A percentile compares a stretch with the other conserved stretches of the same genome.
Conservation (phyloP, 2,888 invertebrate species). For the Diloba caeruleocephala region DNA sequence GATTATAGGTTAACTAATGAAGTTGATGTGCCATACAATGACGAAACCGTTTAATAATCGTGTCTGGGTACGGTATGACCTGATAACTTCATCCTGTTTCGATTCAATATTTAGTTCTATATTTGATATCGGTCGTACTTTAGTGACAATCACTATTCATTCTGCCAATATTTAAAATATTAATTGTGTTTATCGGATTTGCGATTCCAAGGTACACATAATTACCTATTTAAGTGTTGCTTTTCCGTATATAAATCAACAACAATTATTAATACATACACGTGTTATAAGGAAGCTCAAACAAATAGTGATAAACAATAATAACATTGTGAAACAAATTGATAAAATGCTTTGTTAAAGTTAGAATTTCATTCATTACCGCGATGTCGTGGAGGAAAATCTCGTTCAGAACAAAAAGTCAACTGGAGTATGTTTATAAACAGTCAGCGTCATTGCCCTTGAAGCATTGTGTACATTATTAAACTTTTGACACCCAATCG, state of each 20-base stretch:
- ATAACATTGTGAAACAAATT: constrained; percentile 1
- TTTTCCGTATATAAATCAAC: constrained; percentile 4
- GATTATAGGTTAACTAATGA: constrained; percentile 56
- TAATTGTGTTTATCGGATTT: constrained; percentile 16
- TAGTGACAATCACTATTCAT: too few species aligned
- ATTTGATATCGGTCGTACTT: constrained; percentile 24
- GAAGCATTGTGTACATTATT: constrained; percentile 42
- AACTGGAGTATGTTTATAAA: constrained; percentile 49
- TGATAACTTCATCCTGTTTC: constrained; percentile 51
- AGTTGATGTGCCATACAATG: constrained; percentile 38
- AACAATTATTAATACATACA: constrained; percentile 24
- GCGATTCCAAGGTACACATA: constrained; percentile 2
- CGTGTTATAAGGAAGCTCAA: constrained; percentile 11
- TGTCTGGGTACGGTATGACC: constrained; percentile 31
- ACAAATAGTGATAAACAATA: constrained; percentile 23
- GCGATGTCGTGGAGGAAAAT: constrained; percentile 63
- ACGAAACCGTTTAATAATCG: constrained; percentile 53
- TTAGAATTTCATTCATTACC: constrained; percentile 12
- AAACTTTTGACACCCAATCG: constrained; percentile 20
- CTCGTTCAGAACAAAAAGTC: constrained; percentile 56
- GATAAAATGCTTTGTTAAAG: constrained; percentile 11
- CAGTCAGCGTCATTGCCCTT: constrained; percentile 17
- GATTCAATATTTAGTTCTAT: constrained; percentile 36
- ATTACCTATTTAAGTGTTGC: constrained; percentile 9
- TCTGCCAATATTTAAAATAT: constrained; percentile 16